Percentiles rank a stretch among this genome's conserved stretches.
phyloP scores from a whole-genome alignment of 2,888 invertebrate genomes.

The Charanyca ferruginea region DNA sequence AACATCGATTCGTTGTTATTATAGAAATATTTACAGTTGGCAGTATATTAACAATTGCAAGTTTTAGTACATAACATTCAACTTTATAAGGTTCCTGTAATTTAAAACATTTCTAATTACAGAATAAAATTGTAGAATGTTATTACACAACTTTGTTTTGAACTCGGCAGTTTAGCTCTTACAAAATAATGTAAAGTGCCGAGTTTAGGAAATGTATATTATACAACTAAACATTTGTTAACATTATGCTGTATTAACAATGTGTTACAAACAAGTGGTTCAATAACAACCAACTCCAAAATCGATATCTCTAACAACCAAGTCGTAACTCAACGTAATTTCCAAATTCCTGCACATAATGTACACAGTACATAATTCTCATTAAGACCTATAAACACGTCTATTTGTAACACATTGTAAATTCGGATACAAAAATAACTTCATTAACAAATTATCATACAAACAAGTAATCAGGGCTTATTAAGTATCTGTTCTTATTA shows the following conservation, averaged over 20 bases:
- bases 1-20: conserved; percentile 84
- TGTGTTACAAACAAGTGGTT: conserved; percentile 46
- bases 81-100: conserved; percentile 28
- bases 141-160: conserved; percentile 23
- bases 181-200: conserved; percentile 55
- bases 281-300: conserved; percentile 20
- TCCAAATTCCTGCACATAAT: conserved; percentile 28
- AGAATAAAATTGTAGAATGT: conserved; percentile 54
- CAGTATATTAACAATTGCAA: conserved; percentile 64
- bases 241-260: conserved; percentile 34
- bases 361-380: conserved; percentile 62
- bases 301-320: conserved; percentile 16
- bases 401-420: conserved; percentile 52
- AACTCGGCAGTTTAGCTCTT: conserved; percentile 45
- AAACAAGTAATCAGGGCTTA: conserved; percentile 41
- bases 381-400: conserved; percentile 18
- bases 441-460: conserved; percentile 46
- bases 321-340: conserved; percentile 20
- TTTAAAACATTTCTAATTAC: conserved; percentile 45
- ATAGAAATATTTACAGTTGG: conserved; percentile 58
- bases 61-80: conserved; percentile 52
- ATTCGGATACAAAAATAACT: conserved; percentile 28
- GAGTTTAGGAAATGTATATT: conserved; percentile 33
- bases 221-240: conserved; percentile 59
- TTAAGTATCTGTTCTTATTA: conserved; percentile 38